Conservation (phyloP, 2,797 vertebrate genomes). For the Poecilia picta region DNA sequence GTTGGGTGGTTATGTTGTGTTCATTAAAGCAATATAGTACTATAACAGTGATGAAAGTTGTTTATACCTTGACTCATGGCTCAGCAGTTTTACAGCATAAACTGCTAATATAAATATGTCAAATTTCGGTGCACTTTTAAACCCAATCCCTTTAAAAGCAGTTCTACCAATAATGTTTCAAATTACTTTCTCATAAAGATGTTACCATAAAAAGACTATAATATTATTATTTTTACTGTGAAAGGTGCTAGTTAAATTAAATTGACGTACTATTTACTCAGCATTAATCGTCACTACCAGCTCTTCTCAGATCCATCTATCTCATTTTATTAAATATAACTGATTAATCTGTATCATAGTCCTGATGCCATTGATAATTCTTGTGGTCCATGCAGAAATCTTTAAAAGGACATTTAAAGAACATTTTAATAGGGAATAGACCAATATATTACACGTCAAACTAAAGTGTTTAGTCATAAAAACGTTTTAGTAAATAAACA, state of each 20-base stretch:
- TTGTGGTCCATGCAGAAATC: no score
- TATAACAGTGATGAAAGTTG: not conserved
- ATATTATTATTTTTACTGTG: not conserved
- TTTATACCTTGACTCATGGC: slow-evolving; percentile 1
- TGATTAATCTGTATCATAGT: not conserved
- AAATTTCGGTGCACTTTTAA: not conserved
- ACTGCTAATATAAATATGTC: not conserved
- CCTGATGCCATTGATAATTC: not conserved
- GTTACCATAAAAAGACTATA: not conserved
- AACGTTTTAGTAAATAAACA: no score
- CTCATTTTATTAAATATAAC: not conserved
- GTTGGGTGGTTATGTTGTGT: not conserved
- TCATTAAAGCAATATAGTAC: slow-evolving; percentile 25
- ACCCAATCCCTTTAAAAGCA: not conserved
- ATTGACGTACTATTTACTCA: no score
- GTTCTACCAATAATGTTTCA: not conserved
- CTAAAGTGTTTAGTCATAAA: no score
- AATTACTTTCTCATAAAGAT: slow-evolving; percentile 2
- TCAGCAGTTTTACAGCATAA: not conserved
- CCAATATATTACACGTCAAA: no score
- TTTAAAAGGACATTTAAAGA: no score
- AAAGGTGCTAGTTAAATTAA: no score
- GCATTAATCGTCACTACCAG: not conserved
- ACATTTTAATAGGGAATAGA: no score
- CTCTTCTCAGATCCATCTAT: not conserved